These are phyloP conservation scores for Anthophora plumipes DNA, from an alignment of 2,888 invertebrate genomes.

Conservation along the genomic window DNA sequence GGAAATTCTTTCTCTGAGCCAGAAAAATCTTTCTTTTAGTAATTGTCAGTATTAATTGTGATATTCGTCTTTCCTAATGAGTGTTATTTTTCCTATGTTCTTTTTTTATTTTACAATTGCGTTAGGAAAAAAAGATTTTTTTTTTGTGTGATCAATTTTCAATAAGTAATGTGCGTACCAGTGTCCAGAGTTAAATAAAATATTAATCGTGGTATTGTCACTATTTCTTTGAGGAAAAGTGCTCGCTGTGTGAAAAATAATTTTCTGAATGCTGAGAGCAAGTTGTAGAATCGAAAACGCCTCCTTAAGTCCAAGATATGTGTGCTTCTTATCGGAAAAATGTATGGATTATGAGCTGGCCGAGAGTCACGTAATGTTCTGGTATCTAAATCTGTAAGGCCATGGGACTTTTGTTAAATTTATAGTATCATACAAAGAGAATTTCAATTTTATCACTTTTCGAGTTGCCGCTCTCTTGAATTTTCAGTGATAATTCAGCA, in stretches of 20 bases:
- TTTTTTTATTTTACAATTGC: not conserved
- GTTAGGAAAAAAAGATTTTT: not conserved
- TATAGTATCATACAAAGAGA: constrained; percentile 33
- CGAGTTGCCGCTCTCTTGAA: not conserved
- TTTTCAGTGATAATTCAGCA: not conserved
- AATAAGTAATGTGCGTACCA: too few relatives aligned
- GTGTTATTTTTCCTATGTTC: not conserved
- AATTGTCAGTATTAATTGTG: too few relatives aligned
- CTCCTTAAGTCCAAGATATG: constrained; percentile 37
- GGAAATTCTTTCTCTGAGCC: too few relatives aligned
- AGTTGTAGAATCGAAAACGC: constrained; percentile 37
- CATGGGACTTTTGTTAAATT: constrained; percentile 35
- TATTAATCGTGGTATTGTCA: not conserved
- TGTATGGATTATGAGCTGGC: constrained; percentile 49
- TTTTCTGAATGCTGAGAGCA: constrained; percentile 23
- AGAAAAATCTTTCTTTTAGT: too few relatives aligned
- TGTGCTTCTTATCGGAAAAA: constrained; percentile 51
- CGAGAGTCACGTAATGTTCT: constrained; percentile 50
- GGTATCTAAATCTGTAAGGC: constrained; percentile 51
- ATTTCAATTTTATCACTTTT: constrained; percentile 42
- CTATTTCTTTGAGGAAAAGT: not conserved
- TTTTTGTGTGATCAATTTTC: not conserved
- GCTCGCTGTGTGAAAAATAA: constrained; percentile 13
- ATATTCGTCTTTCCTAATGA: not conserved
- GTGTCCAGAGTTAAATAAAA: not conserved